Evolutionary conservation across 1,140 invertebrate genomes (phyloP), one percentile per base, ranked within the genome.

Genomic region (Papilio polyxenes): DNA sequence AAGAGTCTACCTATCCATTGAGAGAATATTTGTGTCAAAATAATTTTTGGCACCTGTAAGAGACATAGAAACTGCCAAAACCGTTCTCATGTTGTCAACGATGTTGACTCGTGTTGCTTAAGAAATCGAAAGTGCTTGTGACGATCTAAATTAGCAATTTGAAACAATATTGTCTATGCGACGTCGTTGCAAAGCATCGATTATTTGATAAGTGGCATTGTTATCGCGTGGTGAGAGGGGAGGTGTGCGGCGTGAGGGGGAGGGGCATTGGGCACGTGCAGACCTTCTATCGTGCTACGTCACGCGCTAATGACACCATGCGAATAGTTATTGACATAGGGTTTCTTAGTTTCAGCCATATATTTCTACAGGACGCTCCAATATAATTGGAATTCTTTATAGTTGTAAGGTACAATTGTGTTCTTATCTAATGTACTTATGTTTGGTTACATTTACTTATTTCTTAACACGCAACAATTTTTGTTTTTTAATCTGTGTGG

Each of bases 201-300:
- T 92, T 92, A 92, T 92, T 92, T 91, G 91, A 91, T 92, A 91
- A 91, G 88, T 88, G 82, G 84, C 80, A 76, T 83, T 87, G 86
- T 88, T 90, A 90, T 91, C 87, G 87, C 81, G 69, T 13, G 65
- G 65, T 37, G 65, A 7, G 65, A 3, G 51, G 51, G 53, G 13
- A 17, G 53, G 3, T 17, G 53, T 17, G 53, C 53, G 13, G 53
- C 15, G 53, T 6, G 15, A 13, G 23, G 13, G 78, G 82, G 82
- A 75, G 79, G 82, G 81, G 83, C 62, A 82, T 51, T 82, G 75
- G 82, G 85, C 90, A 91, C 80, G 81, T 49, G 78, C 59, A 80
- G 62, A 69, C 78, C 59, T 48, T 69, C 78, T 40, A 59, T 20
- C 7, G 37, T 49, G 8, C 8, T 49, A 80, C 78, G 78, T 80